Base-by-base conservation (phyloP, 2,888 invertebrate genomes). In the Noctuana brunneofusca region DNA sequence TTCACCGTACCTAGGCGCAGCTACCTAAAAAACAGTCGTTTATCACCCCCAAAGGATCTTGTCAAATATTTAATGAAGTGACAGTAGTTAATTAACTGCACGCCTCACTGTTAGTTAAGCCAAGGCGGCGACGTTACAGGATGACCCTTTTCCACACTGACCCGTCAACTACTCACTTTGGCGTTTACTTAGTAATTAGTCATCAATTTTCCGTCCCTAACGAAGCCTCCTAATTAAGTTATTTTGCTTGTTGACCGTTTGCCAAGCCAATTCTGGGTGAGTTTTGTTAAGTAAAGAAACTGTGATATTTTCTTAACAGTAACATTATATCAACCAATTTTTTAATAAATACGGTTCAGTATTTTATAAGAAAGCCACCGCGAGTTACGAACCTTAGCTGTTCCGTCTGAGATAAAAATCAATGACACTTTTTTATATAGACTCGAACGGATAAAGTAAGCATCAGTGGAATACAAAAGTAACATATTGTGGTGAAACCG, bases 51-150 rank as follows among this genome's bases (percentile, higher is more conserved):
- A 20, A 20, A 54, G 53, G 53, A 54, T 38, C 38, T 12, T 35
- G 20, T 32, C 53, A 54, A 54, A 54, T 38, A 55, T 41, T 55
- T 41, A 55, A 55, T 55, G 54, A 55, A 41, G 41, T 38, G 41
- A 55, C 52, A 24, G 52, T 55, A 22, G 35, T 54, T 54, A 41
- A 55, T 55, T 55, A 55, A 55, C 54, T 27, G 27, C 41, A 55
- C 41, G 38, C 41, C 41, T 11, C 27, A 22, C 54, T 14, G 54
- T 55, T 55, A 55, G 38, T 14, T 38, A 38, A 12, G 14, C 32
- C 22, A n/a, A n/a, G n/a, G n/a, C n/a, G n/a, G n/a, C n/a, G 35
- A 38, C 38, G n/a, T 41, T 24, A 38, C 38, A 41, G 41, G 14
- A 41, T 43, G 55, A 55, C 41, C 56, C 56, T 56, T 16, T n/a